These are phyloP conservation scores for Elysia crispata DNA, from an alignment of 2,888 invertebrate species.

Conservation along the genomic window DNA sequence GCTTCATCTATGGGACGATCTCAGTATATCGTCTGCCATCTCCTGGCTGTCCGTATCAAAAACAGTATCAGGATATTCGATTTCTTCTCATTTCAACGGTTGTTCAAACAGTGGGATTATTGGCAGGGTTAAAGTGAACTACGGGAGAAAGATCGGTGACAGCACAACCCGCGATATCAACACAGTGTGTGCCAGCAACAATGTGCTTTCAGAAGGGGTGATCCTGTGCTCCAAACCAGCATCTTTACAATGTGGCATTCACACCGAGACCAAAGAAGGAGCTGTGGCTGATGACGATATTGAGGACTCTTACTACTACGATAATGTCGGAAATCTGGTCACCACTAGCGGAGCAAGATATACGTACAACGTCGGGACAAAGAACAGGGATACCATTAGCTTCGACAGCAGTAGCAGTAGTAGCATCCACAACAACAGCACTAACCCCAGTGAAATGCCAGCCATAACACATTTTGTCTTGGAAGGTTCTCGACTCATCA, in stretches of 20 bases:
- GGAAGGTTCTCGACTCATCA: conserved; percentile 27
- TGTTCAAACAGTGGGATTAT: neutral
- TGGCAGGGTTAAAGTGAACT: neutral
- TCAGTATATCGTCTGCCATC: neutral
- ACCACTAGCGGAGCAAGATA: no score
- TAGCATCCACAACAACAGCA: neutral
- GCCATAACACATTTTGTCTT: conserved; percentile 39
- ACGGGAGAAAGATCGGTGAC: no score
- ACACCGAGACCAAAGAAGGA: no score
- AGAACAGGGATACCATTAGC: neutral
- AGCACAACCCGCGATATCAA: no score
- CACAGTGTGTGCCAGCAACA: no score
- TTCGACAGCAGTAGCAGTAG: no score
- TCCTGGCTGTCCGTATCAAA: neutral
- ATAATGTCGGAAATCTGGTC: neutral
- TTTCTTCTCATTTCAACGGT: neutral
- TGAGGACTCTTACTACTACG: neutral
- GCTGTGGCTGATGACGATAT: no score
- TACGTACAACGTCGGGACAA: no score
- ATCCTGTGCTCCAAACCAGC: no score
- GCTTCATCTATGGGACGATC: neutral
- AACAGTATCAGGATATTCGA: neutral
- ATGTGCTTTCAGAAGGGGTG: no score
- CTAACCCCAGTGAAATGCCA: conserved; percentile 23
- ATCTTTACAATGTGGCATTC: no score